A percentile compares a stretch with the other conserved stretches of the same genome.
These are phyloP conservation scores for Psammodynastes pulverulentus DNA, from an alignment of 2,113 vertebrate species.

Conservation along the genomic window DNA sequence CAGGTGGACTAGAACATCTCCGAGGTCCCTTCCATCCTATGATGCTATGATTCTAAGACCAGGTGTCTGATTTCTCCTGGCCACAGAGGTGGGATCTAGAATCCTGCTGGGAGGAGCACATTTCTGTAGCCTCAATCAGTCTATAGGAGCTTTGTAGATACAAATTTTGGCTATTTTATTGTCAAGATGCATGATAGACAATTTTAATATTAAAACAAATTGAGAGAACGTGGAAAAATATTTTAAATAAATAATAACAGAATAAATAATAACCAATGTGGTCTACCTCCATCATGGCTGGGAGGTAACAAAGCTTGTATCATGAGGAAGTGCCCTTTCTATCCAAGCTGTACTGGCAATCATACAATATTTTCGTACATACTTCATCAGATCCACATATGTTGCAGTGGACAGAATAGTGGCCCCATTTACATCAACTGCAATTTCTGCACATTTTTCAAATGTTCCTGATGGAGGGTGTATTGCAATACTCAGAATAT, in stretches of 20 bases:
- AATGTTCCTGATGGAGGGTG: neutral
- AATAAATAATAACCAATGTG: neutral
- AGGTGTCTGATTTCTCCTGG: neutral
- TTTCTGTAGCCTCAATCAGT: neutral
- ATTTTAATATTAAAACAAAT: neutral
- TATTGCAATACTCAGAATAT: neutral
- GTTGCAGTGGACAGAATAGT: neutral
- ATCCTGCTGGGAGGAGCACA: neutral
- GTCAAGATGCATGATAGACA: neutral
- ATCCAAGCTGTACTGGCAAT: neutral
- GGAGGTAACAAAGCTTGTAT: neutral
- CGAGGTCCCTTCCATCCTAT: no score
- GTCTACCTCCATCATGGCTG: neutral
- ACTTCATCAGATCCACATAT: neutral
- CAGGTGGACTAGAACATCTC: no score
- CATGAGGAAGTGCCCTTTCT: neutral
- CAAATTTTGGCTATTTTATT: neutral
- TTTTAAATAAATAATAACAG: neutral
- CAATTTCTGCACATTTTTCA: neutral
- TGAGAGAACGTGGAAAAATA: neutral
- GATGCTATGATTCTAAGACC: neutral
- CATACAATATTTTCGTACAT: neutral
- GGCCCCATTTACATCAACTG: neutral
- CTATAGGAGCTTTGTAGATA: neutral
- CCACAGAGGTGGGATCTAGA: neutral